Percentiles rank a stretch among this genome's conserved stretches.
phyloP scores from a whole-genome alignment of 2,888 invertebrate genomes.

The Sminthurides aquaticus region DNA sequence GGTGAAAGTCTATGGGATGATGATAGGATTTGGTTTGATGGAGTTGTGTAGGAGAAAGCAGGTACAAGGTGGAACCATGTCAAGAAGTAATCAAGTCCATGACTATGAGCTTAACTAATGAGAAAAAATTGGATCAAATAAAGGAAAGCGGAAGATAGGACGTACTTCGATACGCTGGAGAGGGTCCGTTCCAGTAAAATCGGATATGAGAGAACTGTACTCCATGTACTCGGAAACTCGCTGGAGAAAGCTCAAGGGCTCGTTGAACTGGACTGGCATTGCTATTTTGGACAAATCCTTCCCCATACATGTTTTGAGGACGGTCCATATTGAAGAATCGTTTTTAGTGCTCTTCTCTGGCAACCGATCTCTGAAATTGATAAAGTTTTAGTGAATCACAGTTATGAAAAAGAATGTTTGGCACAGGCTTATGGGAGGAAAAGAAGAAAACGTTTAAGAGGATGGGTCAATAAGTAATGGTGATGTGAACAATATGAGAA shows the following conservation, averaged over 20 bases:
- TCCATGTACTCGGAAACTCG: conserved; percentile 91
- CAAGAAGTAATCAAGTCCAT: too few relatives aligned
- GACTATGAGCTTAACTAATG: too few relatives aligned
- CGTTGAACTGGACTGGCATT: conserved; percentile 94
- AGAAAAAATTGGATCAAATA: not conserved
- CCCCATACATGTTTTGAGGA: conserved; percentile 82
- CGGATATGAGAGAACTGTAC: conserved; percentile 67
- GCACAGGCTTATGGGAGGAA: too few relatives aligned
- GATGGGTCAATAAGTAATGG: too few relatives aligned
- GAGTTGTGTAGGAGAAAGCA: too few relatives aligned
- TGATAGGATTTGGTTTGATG: too few relatives aligned
- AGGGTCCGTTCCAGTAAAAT: conserved; percentile 71
- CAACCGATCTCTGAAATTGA: conserved; percentile 30
- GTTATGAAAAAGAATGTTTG: too few relatives aligned
- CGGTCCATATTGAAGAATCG: conserved; percentile 83
- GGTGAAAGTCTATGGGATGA: too few relatives aligned
- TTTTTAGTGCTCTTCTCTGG: conserved; percentile 50
- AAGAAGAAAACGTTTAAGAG: too few relatives aligned
- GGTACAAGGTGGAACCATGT: too few relatives aligned
- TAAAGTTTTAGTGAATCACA: not conserved
- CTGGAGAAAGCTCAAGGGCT: conserved; percentile 90
- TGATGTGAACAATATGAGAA: too few relatives aligned
- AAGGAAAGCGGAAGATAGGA: too few relatives aligned
- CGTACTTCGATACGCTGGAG: conserved; percentile 58
- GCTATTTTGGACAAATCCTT: conserved; percentile 92